Evolutionary conservation across 1,140 invertebrate genomes (phyloP).

Genomic region (Tetramorium parvispinum): DNA sequence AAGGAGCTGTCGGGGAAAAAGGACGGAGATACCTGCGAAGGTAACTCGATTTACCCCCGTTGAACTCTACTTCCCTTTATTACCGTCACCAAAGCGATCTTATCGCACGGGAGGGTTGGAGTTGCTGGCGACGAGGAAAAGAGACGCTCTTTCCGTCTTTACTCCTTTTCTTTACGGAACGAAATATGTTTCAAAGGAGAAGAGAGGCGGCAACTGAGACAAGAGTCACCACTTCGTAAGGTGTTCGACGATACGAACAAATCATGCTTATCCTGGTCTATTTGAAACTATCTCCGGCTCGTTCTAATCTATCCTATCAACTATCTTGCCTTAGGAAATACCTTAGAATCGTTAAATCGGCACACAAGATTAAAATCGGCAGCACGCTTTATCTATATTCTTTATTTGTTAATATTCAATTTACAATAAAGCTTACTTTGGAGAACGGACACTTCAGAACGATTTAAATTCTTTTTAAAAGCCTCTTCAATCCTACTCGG

Average conservation of each 20-base stretch:
- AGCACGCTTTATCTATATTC: background rate
- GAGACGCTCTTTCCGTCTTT: constrained; percentile 13
- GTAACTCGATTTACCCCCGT: constrained; percentile 82
- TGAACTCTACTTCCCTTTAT: constrained; percentile 80
- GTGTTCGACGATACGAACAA: constrained; percentile 13
- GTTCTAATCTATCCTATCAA: background rate
- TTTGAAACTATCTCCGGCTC: background rate
- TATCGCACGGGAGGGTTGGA: constrained; percentile 62
- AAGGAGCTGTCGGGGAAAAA: constrained; percentile 8
- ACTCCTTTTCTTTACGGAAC: constrained; percentile 45
- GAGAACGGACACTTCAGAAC: background rate
- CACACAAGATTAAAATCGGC: background rate
- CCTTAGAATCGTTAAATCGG: constrained; percentile 60
- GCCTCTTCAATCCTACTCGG: background rate
- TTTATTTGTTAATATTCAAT: background rate
- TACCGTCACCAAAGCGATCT: constrained; percentile 82
- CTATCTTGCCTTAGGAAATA: constrained; percentile 1
- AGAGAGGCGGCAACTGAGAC: background rate
- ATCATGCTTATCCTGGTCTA: constrained; percentile 16
- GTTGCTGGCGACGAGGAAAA: background rate
- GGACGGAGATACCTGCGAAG: constrained; percentile 47
- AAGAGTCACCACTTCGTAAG: constrained; percentile 53
- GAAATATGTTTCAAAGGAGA: constrained; percentile 45
- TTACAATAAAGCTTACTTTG: background rate
- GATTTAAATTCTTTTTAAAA: constrained; percentile 29